phyloP scores from a whole-genome alignment of 2,113 vertebrate genomes.

The Cephalopholis sonnerati region DNA sequence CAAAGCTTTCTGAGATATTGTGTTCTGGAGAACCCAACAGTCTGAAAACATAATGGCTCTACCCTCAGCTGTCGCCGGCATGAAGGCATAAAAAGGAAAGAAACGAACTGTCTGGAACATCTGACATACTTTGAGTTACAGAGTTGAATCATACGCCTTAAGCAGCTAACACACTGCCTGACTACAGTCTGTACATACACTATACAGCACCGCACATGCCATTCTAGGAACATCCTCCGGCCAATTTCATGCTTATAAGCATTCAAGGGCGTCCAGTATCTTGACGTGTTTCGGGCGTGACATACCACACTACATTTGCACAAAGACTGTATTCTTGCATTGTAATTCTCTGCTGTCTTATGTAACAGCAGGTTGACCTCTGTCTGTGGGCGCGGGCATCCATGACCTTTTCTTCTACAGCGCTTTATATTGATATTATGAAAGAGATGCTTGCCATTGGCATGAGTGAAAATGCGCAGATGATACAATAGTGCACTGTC shows the following conservation, averaged over 20 bases:
- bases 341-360: conserved; percentile 49
- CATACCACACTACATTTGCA: conserved; percentile 42
- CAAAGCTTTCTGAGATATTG: too few relatives aligned
- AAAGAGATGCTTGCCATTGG: conserved; percentile 55
- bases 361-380: conserved; percentile 65
- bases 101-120: conserved; percentile 10
- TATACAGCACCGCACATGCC: conserved; percentile 18
- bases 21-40: too few relatives aligned
- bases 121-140: conserved; percentile 36
- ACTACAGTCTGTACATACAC: conserved; percentile 9
- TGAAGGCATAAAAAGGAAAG: conserved; percentile 1
- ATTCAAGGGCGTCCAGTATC: conserved; percentile 27
- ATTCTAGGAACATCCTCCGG: conserved; percentile 40
- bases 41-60: too few relatives aligned
- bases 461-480: conserved; percentile 27
- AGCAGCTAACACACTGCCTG: conserved; percentile 15
- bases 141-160: conserved; percentile 17
- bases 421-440: conserved; percentile 60
- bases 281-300: conserved; percentile 37
- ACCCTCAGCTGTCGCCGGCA: too few relatives aligned
- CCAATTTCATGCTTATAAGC: conserved; percentile 59
- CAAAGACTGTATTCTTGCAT: conserved; percentile 76
- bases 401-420: conserved; percentile 65
- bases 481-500: conserved; percentile 61
- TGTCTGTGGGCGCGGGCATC: conserved; percentile 59